phyloP scores from a whole-genome alignment of 2,888 invertebrate species.

The Acronicta alni region DNA sequence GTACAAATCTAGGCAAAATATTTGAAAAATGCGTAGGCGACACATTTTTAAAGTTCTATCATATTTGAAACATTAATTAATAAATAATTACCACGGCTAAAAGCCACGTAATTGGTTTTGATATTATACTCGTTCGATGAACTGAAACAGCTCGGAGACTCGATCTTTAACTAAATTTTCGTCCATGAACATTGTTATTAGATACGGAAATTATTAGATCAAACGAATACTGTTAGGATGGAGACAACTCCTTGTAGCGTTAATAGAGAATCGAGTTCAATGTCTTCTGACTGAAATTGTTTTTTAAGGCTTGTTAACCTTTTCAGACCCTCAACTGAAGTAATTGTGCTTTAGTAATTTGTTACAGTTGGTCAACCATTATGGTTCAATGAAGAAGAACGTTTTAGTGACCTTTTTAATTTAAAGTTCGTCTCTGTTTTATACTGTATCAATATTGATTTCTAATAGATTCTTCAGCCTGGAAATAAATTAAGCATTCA shows the following conservation, averaged over 20 bases:
- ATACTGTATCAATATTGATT: neutral
- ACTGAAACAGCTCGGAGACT: conserved; percentile 14
- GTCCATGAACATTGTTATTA: conserved; percentile 15
- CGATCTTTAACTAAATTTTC: conserved; percentile 19
- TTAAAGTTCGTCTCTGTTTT: neutral
- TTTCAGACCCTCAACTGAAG: conserved; percentile 11
- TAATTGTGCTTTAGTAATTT: conserved; percentile 13
- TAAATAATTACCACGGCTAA: neutral
- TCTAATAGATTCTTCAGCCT: neutral
- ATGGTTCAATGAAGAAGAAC: conserved; percentile 1
- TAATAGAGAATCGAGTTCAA: conserved; percentile 20
- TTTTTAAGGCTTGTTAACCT: conserved; percentile 11
- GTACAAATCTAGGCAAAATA: no score
- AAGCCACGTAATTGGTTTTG: neutral
- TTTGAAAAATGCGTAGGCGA: no score
- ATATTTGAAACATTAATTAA: neutral
- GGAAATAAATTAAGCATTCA: neutral
- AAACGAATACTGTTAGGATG: conserved; percentile 22
- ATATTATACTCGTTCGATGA: conserved; percentile 23
- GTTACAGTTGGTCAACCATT: conserved; percentile 3
- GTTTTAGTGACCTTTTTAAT: neutral
- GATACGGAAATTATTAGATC: conserved; percentile 35
- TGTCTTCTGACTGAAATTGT: conserved; percentile 16
- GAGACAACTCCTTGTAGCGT: conserved; percentile 20
- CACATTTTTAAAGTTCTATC: no score